A percentile compares a stretch with the other conserved stretches of the same genome.
Conservation (phyloP, 1,140 invertebrate genomes). For the Orchesella cincta region DNA sequence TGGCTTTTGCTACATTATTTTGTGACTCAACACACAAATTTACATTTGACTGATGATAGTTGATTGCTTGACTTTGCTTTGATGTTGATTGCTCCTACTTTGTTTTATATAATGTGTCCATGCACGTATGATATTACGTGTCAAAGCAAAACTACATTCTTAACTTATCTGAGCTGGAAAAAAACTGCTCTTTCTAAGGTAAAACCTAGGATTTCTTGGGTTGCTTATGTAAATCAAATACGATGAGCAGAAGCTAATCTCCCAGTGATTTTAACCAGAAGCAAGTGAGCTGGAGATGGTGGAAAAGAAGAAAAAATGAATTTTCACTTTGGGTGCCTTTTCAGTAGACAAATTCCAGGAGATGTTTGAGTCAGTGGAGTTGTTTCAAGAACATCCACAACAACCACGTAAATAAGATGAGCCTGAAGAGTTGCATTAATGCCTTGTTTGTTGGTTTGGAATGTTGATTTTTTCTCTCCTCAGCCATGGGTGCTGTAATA, state of each 20-base stretch:
- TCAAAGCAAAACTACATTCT: background rate
- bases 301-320: background rate
- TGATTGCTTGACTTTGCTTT: background rate
- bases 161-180: background rate
- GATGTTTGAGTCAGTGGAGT: background rate
- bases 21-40: too few species aligned
- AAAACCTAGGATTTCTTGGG: background rate
- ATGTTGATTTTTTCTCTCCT: background rate
- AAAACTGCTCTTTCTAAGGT: background rate
- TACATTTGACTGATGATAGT: background rate
- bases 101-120: background rate
- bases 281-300: background rate
- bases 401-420: background rate
- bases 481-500: too few species aligned
- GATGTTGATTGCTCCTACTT: too few species aligned
- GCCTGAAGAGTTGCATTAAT: background rate
- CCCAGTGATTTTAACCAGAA: background rate
- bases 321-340: slow-evolving; percentile 8
- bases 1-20: too few species aligned
- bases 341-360: slow-evolving; percentile 3
- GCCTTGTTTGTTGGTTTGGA: background rate
- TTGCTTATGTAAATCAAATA: background rate
- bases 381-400: background rate
- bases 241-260: background rate
- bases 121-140: too few species aligned